These are phyloP conservation scores for Malacoctenus gilli DNA, from an alignment of 2,797 vertebrate species.

Conservation along the genomic window DNA sequence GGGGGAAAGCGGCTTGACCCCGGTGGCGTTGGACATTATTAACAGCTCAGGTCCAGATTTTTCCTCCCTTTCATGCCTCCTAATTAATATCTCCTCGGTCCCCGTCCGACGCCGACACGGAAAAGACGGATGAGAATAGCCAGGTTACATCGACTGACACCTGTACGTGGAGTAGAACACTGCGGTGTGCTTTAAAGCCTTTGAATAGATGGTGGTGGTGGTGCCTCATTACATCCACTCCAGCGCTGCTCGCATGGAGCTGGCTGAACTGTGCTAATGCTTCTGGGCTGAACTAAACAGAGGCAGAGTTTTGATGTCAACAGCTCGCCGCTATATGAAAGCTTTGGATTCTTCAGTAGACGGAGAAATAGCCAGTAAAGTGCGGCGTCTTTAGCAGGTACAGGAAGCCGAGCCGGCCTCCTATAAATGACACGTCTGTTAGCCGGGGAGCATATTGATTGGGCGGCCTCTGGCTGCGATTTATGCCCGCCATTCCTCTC, in stretches of 20 bases:
- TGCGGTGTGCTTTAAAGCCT: too few relatives aligned
- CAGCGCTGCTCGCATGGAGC: too few relatives aligned
- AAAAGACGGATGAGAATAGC: not conserved
- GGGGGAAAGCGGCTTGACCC: conserved; percentile 33
- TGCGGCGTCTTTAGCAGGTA: conserved; percentile 48
- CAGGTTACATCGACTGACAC: too few relatives aligned
- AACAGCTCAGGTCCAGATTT: conserved; percentile 29
- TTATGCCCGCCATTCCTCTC: conserved; percentile 78
- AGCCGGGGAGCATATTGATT: conserved; percentile 75
- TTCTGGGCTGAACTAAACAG: too few relatives aligned
- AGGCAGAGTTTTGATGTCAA: too few relatives aligned
- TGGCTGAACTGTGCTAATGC: too few relatives aligned
- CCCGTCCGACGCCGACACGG: not conserved
- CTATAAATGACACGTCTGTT: conserved; percentile 75
- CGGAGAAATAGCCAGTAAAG: too few relatives aligned
- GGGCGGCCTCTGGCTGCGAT: conserved; percentile 67
- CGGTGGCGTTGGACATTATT: conserved; percentile 44
- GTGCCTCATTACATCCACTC: too few relatives aligned
- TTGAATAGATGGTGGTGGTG: too few relatives aligned
- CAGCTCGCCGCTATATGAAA: too few relatives aligned
- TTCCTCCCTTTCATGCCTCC: conserved; percentile 16
- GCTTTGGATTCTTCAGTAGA: too few relatives aligned
- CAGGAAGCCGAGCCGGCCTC: conserved; percentile 41
- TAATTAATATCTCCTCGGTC: conserved; percentile 39
- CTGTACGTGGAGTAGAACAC: too few relatives aligned